Conservation (phyloP, 2,888 invertebrate genomes). For the Trachelus iudaicus region DNA sequence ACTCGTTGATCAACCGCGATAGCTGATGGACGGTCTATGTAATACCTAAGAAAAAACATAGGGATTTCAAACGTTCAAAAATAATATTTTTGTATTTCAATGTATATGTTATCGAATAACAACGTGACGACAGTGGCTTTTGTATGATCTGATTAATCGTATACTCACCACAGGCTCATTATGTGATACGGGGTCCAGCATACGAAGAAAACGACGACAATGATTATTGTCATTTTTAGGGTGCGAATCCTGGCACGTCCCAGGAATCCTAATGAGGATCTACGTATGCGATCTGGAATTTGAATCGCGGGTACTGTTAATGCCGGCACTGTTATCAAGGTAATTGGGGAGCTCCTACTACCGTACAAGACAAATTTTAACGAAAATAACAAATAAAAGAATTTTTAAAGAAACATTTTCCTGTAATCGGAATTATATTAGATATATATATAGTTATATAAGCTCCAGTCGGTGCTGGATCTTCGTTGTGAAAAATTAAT, state of each 20-base stretch:
- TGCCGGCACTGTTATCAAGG: not conserved
- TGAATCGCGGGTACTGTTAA: not conserved
- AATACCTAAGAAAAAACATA: conserved; percentile 72
- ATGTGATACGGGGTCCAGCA: conserved; percentile 98
- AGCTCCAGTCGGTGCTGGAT: no score
- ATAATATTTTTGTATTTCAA: conserved; percentile 1
- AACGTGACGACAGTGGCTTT: not conserved
- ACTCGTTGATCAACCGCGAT: conserved; percentile 78
- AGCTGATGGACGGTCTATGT: conserved; percentile 81
- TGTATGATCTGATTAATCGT: not conserved
- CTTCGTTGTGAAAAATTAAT: not conserved
- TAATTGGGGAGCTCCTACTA: no score
- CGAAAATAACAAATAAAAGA: not conserved
- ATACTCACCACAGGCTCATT: conserved; percentile 86
- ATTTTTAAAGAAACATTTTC: not conserved
- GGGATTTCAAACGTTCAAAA: not conserved
- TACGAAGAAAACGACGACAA: conserved; percentile 90
- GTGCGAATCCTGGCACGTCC: conserved; percentile 86
- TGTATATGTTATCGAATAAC: not conserved
- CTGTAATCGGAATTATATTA: no score
- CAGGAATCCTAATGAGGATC: conserved; percentile 85
- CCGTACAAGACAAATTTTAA: not conserved
- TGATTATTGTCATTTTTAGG: conserved; percentile 94
- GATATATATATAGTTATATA: no score
- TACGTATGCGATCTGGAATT: conserved; percentile 73